Conservation (phyloP, 2,113 vertebrate genomes). For the Helogale parvula region DNA sequence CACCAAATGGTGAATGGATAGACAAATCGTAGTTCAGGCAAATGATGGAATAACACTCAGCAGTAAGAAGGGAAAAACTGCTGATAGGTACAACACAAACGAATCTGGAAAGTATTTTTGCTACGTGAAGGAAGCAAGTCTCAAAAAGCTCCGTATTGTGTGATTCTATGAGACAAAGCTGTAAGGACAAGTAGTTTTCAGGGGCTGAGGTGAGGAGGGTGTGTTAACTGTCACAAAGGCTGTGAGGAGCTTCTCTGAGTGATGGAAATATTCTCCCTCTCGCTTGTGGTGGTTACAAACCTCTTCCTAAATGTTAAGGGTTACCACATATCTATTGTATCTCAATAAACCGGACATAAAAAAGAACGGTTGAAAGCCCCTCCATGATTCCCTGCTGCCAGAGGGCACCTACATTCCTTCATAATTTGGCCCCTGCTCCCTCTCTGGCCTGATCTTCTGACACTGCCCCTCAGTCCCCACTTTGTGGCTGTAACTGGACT, state of each 20-base stretch:
- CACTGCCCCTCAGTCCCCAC: fast-evolving
- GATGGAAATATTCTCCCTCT: background rate
- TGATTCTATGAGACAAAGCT: background rate
- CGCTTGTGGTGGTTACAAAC: background rate
- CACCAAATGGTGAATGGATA: background rate
- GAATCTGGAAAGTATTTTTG: background rate
- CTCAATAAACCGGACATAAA: background rate
- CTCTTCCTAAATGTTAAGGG: background rate
- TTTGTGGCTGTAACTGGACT: background rate
- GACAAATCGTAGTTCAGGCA: background rate
- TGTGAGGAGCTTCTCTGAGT: background rate
- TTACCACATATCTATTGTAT: background rate
- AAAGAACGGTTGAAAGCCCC: background rate
- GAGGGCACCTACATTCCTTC: background rate
- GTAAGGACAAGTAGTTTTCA: background rate
- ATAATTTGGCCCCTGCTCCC: background rate
- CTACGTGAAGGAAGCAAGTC: background rate
- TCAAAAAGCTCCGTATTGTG: background rate
- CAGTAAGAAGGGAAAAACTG: background rate
- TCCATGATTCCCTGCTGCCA: background rate
- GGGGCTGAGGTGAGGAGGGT: background rate
- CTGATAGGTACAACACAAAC: background rate
- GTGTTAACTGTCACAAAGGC: background rate
- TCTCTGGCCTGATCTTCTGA: background rate
- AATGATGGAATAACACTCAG: background rate